Conservation (phyloP, 2,113 vertebrate genomes). For the Carlito syrichta region DNA sequence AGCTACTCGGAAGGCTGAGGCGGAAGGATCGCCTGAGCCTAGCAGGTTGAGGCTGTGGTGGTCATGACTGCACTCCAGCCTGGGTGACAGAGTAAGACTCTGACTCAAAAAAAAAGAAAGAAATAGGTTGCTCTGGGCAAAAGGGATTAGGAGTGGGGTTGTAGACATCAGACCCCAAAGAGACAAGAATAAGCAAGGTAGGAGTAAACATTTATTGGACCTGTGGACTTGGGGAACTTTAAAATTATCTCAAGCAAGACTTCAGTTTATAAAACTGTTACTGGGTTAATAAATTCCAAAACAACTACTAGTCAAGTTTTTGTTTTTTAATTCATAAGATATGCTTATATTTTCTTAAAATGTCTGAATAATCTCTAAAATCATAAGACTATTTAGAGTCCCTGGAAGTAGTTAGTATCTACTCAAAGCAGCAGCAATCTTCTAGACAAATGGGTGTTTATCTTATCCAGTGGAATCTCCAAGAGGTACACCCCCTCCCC, state of each 20-base stretch:
- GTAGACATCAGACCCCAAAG: neutral
- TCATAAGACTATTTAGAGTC: neutral
- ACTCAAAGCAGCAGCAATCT: neutral
- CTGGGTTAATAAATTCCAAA: neutral
- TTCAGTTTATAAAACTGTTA: neutral
- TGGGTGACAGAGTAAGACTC: no score
- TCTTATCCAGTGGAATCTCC: neutral
- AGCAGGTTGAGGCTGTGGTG: no score
- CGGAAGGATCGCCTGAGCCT: no score
- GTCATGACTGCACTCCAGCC: no score
- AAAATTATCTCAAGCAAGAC: neutral
- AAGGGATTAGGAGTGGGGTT: neutral
- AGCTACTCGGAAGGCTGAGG: no score
- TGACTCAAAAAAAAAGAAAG: no score
- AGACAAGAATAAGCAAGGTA: neutral
- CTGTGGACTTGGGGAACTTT: neutral
- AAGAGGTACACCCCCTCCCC: neutral
- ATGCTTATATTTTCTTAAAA: slow-evolving; percentile 23
- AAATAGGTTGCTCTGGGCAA: neutral
- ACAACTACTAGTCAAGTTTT: neutral
- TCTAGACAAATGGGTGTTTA: slow-evolving; percentile 5
- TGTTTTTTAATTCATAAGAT: neutral
- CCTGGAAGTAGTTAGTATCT: slow-evolving; percentile 1
- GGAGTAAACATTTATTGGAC: neutral
- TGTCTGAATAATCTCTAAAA: slow-evolving; percentile 8